Base-by-base conservation (phyloP, 2,888 invertebrate genomes). In the Listrodromus nycthemerus region DNA sequence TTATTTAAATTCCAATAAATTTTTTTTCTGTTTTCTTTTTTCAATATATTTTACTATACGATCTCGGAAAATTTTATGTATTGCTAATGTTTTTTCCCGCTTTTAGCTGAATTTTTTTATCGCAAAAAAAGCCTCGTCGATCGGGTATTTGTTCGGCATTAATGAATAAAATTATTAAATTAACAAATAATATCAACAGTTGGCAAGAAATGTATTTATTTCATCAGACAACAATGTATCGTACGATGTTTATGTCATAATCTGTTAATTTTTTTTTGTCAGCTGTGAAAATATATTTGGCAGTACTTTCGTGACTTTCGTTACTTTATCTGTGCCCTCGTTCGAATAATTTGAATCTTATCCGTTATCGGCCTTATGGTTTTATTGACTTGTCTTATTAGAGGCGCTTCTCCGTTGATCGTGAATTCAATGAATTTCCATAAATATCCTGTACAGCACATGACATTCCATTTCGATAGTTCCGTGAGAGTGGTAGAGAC, bases 401-500 rank as follows among this genome's bases (percentile, higher is more conserved):
- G 37, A 50, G 71, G 52, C 63, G 70, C 67, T 71, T 78, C 67
- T 71, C 65, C 58, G 45, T 52, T 71, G 37, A 8, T 70, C 41
- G 52, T 70, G 33, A 67, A 70, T 78, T 70, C 48, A 52, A 24
- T 50, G n/a, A 71, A 79, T 79, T 65, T 63, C 50, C 78, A 79
- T 79, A 70, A 71, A 24, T 41, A 69, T 58, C 45, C 45, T 27
- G 21, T 52, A 69, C 45, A 48, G 69, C 50, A 24, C 65, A 69
- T 77, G 27, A 37, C 63, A 71, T 79, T 65, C 37, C 37, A 50
- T 61, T 30, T 65, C 24, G 19, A 67, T 67, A 33, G 30, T 74
- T 67, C 66, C 80, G 30, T 66, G 73, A 80, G 73, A 80, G 73
- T 73, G 66, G 58, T 67, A 74, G 65, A 71, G 66, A 66, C 73